phyloP scores from a whole-genome alignment of 2,888 invertebrate species.

The Tinea semifulvella region DNA sequence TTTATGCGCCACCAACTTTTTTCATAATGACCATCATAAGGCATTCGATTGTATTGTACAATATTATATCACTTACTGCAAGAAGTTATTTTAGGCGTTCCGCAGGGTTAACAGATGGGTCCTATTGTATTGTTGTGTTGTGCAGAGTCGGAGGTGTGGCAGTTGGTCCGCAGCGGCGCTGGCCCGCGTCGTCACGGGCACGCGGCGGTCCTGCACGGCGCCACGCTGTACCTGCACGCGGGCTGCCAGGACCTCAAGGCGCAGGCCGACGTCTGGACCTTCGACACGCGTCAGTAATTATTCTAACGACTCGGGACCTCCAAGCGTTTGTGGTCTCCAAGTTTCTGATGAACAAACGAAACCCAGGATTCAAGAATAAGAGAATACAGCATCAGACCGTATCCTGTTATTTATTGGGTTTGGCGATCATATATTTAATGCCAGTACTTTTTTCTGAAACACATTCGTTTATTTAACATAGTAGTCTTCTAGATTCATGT shows the following conservation, averaged over 20 bases:
- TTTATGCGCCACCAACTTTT: too few species aligned
- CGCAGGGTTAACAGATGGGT: neutral
- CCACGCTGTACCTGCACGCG: conserved; percentile 86
- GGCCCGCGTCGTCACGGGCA: conserved; percentile 83
- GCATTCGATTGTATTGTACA: neutral
- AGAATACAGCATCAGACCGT: too few species aligned
- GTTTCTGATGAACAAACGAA: too few species aligned
- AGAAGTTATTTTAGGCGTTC: neutral
- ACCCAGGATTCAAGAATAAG: too few species aligned
- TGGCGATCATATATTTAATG: too few species aligned
- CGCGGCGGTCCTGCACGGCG: conserved; percentile 80
- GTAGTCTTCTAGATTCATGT: too few species aligned
- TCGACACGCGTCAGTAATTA: conserved; percentile 73
- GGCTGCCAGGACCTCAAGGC: conserved; percentile 87
- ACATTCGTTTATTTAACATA: too few species aligned
- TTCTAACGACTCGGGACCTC: too few species aligned
- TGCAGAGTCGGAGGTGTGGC: conserved; percentile 85
- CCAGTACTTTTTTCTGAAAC: too few species aligned
- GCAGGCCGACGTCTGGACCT: conserved; percentile 81
- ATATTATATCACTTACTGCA: neutral
- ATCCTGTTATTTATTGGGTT: too few species aligned
- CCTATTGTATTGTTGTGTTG: neutral
- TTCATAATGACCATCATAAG: too few species aligned
- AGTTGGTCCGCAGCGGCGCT: conserved; percentile 49
- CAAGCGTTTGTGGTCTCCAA: too few species aligned